A percentile compares a stretch with the other conserved stretches of the same genome.
These are phyloP conservation scores for Scaptomyza tumidula DNA, from an alignment of 2,888 invertebrate species.

Conservation along the genomic window DNA sequence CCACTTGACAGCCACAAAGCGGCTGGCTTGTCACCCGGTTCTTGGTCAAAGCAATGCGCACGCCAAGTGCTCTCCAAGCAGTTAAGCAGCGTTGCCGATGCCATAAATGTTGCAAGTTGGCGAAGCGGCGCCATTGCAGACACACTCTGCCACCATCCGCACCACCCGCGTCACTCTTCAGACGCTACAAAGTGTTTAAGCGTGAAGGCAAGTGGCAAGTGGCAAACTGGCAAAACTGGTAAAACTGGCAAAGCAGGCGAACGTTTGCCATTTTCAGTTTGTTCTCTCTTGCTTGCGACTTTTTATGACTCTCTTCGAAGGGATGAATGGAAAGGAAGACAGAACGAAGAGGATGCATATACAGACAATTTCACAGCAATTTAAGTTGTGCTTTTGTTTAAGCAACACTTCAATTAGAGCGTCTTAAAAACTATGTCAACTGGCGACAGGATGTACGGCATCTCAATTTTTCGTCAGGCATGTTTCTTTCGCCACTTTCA, in stretches of 20 bases:
- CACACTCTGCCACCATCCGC: slow-evolving; percentile 5
- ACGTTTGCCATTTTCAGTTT: slow-evolving; percentile 62
- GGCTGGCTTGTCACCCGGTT: slow-evolving; percentile 76
- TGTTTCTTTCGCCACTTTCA: slow-evolving; percentile 54
- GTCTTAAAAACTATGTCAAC: slow-evolving; percentile 74
- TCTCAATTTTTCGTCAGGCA: slow-evolving; percentile 47
- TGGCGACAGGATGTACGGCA: slow-evolving; percentile 55
- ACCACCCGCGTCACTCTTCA: slow-evolving; percentile 8
- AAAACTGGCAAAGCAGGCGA: slow-evolving; percentile 25
- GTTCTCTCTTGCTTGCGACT: slow-evolving; percentile 1
- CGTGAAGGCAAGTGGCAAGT: slow-evolving; percentile 59
- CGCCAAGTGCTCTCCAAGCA: slow-evolving; percentile 73
- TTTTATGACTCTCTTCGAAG: slow-evolving; percentile 30
- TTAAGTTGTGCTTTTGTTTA: slow-evolving; percentile 80
- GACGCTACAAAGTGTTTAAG: slow-evolving; percentile 55
- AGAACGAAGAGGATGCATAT: slow-evolving; percentile 17
- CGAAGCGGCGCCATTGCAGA: slow-evolving; percentile 40
- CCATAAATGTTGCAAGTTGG: slow-evolving; percentile 72
- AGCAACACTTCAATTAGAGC: slow-evolving; percentile 80
- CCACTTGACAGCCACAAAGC: slow-evolving; percentile 78
- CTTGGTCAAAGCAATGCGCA: slow-evolving; percentile 74
- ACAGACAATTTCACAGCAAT: slow-evolving; percentile 74
- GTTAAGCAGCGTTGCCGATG: slow-evolving; percentile 69
- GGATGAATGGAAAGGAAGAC: not conserved
- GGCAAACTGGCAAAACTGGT: too few species aligned